These are phyloP conservation scores for Sminthurides aquaticus DNA, from an alignment of 2,888 invertebrate genomes.

Conservation along the genomic window DNA sequence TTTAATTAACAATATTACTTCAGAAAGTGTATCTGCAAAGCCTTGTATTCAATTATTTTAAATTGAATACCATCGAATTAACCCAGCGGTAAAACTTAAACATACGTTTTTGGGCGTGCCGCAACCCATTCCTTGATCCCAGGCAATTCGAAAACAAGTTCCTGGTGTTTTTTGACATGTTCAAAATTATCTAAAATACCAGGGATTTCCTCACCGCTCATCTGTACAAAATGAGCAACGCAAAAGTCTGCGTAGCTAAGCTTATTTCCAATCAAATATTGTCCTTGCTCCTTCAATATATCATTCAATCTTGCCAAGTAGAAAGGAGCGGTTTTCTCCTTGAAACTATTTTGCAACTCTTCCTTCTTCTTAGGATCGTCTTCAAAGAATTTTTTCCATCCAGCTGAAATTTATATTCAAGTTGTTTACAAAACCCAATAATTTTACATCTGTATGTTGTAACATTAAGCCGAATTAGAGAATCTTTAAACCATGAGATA, in stretches of 20 bases:
- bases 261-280: conserved; percentile 2
- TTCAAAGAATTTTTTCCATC: background rate
- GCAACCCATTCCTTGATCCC: conserved; percentile 8
- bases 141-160: background rate
- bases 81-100: too few species aligned
- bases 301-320: background rate
- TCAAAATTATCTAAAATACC: background rate
- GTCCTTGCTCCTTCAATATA: too few species aligned
- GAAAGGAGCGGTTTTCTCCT: background rate
- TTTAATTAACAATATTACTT: too few species aligned
- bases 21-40: too few species aligned
- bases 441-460: too few species aligned
- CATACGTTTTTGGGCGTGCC: background rate
- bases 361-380: background rate
- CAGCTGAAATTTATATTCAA: background rate
- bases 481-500: too few species aligned
- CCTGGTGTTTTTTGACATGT: background rate
- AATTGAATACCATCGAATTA: too few species aligned
- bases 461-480: too few species aligned
- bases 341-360: background rate
- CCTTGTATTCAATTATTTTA: too few species aligned
- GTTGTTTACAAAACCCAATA: too few species aligned
- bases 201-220: background rate
- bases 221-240: background rate
- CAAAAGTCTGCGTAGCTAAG: conserved; percentile 1